Conservation (phyloP, 2,797 vertebrate species). For the Fundulus diaphanus region DNA sequence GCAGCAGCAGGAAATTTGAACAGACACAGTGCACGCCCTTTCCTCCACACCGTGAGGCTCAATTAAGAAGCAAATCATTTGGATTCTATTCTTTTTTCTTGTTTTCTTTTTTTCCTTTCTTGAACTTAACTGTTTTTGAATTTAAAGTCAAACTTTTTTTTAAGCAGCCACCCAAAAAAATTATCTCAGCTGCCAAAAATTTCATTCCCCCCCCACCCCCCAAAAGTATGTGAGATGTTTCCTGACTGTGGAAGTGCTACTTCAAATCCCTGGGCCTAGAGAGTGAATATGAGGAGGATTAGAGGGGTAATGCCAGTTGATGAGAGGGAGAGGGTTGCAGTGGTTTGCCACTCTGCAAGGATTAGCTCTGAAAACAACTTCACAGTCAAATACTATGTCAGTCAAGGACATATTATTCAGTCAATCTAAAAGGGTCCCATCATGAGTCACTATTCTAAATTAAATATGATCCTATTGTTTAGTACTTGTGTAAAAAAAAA, state of each 20-base stretch:
- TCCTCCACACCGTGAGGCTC: constrained; percentile 53
- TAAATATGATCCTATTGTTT: constrained; percentile 1
- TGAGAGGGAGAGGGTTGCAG: constrained; percentile 69
- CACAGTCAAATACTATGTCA: constrained; percentile 68
- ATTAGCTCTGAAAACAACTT: constrained; percentile 79
- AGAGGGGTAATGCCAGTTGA: constrained; percentile 85
- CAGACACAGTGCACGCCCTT: constrained; percentile 49
- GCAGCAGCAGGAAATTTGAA: constrained; percentile 55
- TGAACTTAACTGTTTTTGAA: constrained; percentile 22
- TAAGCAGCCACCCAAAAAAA: neutral
- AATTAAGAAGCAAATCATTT: constrained; percentile 60
- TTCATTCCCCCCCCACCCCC: constrained; percentile 44
- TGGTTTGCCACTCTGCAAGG: constrained; percentile 76
- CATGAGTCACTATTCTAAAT: constrained; percentile 8
- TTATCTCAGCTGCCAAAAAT: constrained; percentile 19
- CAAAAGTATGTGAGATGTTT: constrained; percentile 57
- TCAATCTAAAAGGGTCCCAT: constrained; percentile 26
- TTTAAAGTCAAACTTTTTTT: constrained; percentile 30
- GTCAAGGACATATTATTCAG: constrained; percentile 59
- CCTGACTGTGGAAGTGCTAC: constrained; percentile 66
- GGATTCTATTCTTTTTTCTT: constrained; percentile 20
- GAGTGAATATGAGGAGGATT: constrained; percentile 84
- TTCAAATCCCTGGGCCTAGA: constrained; percentile 80
- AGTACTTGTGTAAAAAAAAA: neutral
- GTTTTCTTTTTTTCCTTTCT: neutral